Base-by-base conservation (phyloP, 2,888 invertebrate genomes). In the Acronicta alni region DNA sequence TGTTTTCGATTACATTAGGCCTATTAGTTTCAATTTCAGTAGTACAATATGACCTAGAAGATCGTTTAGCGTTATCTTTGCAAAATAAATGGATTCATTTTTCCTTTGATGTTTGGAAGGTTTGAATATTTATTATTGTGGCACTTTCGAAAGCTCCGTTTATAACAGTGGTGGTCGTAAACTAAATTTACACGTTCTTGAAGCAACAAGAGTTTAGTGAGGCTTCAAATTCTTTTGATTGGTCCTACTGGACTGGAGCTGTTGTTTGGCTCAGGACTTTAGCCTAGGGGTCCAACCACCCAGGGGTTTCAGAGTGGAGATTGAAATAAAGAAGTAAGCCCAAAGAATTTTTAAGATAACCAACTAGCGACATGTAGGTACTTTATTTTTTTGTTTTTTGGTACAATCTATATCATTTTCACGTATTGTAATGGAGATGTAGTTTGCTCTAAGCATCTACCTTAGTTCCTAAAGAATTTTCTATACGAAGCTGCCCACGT, bases 41-140 rank as follows among this genome's bases (percentile, higher is more conserved):
- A 51, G 67, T 72, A 51, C 51, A 58, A 44, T 42, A 67, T 49
- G 53, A 44, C 68, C 73, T 70, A 72, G 69, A 72, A 54, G 26
- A 58, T 42, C 53, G 43, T 47, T 53, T 53, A 51, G 30, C 39
- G 45, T 53, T 70, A 56, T 70, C 73, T 62, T 37, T n/a, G n/a
- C 26, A 45, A 62, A 54, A 53, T 59, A 54, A 54, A 72, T 62
- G 20, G 69, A 47, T 53, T 41, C 37, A 43, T 23, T 26, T 46
- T 18, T 53, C 42, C 69, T 72, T 72, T 72, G 74, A 72, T 72
- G 18, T 64, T 49, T 55, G 49, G 60, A 60, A 47, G 57, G 59
- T 67, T 54, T 47, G 14, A 26, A 18, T 51, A 58, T 67, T 57
- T 59, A 51, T 54, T 57, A 45, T 48, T 53, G 26, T 46, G 32